Evolutionary conservation across 2,888 invertebrate genomes (phyloP), one percentile per base, ranked within the genome.

Genomic region (Iselma pallidipennis): DNA sequence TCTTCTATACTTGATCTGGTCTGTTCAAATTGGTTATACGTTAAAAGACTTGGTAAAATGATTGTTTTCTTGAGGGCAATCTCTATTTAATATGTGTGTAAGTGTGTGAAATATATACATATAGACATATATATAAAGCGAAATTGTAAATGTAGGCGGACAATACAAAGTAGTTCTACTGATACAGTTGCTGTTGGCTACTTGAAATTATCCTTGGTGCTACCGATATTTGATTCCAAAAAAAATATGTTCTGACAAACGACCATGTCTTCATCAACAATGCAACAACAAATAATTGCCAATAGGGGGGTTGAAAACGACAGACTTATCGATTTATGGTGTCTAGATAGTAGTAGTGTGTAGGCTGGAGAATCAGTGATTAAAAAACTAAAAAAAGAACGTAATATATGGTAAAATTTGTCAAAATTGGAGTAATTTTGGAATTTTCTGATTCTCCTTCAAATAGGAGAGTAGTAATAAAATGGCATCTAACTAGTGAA

Each of bases 181-280:
- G 59, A 63, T 59, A 61, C 63, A 65, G 71, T 69, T 71, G 66
- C 73, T 71, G 67, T 59, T 65, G 72, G 74, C 74, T 69, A 69
- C 72, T 71, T 69, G 64, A 71, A 72, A 72, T 74, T 70, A 71
- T 68, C 61, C 64, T 59, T 14, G 10, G n/a, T 37, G 74, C 74
- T 74, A 74, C 74, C 66, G 70, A 68, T 65, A 66, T 68, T 63
- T 63, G 59, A 48, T 59, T 62, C 16, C 37, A 21, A 57, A 55
- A 57, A 57, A 25, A 49, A 49, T 23, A 9, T 2, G 10, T 42
- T 23, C 42, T 55, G 49, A 37, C 59, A 54, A 55, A 37, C 55
- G 28, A 55, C 49, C 51, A 57, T 55, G 55, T 57, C 61, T 61
- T 60, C 42, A 60, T 60, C 37, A 50, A 42, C 51, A 31, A 28